phyloP scores from a whole-genome alignment of 2,113 vertebrate species.

The Sialia sialis region DNA sequence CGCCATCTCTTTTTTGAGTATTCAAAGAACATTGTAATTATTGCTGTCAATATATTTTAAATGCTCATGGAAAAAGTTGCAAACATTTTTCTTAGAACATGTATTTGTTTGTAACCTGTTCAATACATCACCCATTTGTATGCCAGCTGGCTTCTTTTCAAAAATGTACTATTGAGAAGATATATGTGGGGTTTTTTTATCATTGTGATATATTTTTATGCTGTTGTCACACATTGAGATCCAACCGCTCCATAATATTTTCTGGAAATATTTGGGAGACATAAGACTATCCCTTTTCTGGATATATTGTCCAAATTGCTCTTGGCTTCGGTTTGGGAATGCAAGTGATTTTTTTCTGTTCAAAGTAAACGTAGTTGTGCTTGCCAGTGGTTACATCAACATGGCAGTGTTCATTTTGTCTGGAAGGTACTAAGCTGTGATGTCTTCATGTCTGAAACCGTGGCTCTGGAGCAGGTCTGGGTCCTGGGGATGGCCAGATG shows the following conservation, averaged over 20 bases:
- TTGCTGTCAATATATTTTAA: slow-evolving; percentile 19
- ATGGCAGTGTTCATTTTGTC: background rate
- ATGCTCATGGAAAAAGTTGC: slow-evolving; percentile 9
- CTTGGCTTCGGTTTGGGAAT: slow-evolving; percentile 22
- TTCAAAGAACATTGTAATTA: slow-evolving; percentile 2
- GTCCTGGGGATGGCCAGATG: background rate
- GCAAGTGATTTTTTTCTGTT: background rate
- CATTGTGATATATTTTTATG: slow-evolving; percentile 3
- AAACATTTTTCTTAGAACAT: background rate
- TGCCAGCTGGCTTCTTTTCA: slow-evolving; percentile 24
- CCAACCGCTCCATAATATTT: background rate
- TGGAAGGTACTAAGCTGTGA: background rate
- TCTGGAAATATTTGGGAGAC: background rate
- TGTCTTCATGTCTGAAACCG: background rate
- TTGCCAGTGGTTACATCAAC: slow-evolving; percentile 37
- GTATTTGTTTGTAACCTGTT: slow-evolving; percentile 43
- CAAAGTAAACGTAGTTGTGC: background rate
- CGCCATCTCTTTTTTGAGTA: background rate
- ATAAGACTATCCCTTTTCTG: background rate
- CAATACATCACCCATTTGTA: background rate
- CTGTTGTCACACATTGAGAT: background rate
- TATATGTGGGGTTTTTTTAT: background rate
- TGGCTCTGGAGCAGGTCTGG: background rate
- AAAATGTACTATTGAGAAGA: background rate
- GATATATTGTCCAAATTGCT: background rate